Percentiles rank a stretch among this genome's conserved stretches.
Evolutionary conservation across 2,888 invertebrate genomes (phyloP).

Genomic region (Cremastinae sp.): DNA sequence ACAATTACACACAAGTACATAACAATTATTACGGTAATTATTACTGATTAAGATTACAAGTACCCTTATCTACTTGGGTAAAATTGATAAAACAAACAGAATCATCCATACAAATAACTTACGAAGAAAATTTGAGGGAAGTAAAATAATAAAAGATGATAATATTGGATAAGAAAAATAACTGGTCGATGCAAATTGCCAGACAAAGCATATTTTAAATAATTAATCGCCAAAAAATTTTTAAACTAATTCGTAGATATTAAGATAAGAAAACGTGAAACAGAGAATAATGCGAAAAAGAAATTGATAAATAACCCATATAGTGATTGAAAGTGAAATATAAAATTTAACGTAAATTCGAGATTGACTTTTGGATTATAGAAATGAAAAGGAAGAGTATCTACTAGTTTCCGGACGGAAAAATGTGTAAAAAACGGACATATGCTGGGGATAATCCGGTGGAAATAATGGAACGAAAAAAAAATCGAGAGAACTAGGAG

Average conservation of each 20-base stretch:
- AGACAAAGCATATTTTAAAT: conserved; percentile 79
- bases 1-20: conserved; percentile 67
- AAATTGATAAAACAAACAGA: conserved; percentile 62
- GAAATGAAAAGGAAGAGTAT: background rate
- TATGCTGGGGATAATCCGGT: background rate
- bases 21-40: conserved; percentile 68
- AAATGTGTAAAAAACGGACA: background rate
- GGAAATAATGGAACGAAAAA: background rate
- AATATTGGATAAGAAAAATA: conserved; percentile 65
- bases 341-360: conserved; percentile 77
- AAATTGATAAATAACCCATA: conserved; percentile 72
- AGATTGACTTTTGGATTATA: conserved; percentile 46
- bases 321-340: conserved; percentile 79
- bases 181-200: conserved; percentile 65
- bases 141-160: conserved; percentile 59
- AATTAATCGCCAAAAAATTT: conserved; percentile 80
- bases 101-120: conserved; percentile 65
- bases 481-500: conserved; percentile 20
- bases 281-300: conserved; percentile 30
- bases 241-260: conserved; percentile 75
- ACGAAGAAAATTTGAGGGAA: conserved; percentile 22
- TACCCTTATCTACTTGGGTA: conserved; percentile 66
- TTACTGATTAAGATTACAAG: conserved; percentile 62
- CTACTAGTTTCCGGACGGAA: conserved; percentile 14
- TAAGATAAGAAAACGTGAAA: conserved; percentile 64